These are phyloP conservation scores for Acleris emargana DNA, from an alignment of 2,888 invertebrate genomes.

Conservation along the genomic window DNA sequence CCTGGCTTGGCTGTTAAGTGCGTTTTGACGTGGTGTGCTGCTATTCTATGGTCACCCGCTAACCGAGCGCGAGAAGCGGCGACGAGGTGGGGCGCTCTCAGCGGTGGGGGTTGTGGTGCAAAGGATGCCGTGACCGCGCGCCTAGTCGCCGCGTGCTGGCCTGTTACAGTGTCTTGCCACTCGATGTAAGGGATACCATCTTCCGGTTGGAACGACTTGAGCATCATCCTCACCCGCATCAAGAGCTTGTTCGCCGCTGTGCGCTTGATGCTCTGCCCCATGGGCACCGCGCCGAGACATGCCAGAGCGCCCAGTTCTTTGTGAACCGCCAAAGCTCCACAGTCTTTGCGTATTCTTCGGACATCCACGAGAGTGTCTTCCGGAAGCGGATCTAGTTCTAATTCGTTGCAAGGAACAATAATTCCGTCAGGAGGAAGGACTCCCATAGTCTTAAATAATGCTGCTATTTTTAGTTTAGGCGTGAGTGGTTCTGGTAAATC, in stretches of 20 bases:
- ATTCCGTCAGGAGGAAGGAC: slow-evolving; percentile 52
- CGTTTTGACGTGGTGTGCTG: slow-evolving; percentile 53
- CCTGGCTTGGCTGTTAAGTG: slow-evolving; percentile 51
- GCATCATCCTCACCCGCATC: slow-evolving; percentile 64
- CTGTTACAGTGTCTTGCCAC: slow-evolving; percentile 69
- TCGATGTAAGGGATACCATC: slow-evolving; percentile 57
- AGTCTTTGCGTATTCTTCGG: slow-evolving; percentile 62
- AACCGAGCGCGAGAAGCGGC: slow-evolving; percentile 62
- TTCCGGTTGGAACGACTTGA: slow-evolving; percentile 68
- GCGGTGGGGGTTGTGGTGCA: slow-evolving; percentile 64
- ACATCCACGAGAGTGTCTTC: slow-evolving; percentile 61
- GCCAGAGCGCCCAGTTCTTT: slow-evolving; percentile 66
- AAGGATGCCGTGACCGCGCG: slow-evolving; percentile 74
- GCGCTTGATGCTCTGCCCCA: slow-evolving; percentile 72
- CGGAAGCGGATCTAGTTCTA: slow-evolving; percentile 50
- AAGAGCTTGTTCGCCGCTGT: slow-evolving; percentile 74
- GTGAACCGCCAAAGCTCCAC: slow-evolving; percentile 72
- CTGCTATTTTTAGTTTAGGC: slow-evolving; percentile 56
- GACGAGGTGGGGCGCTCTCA: slow-evolving; percentile 47
- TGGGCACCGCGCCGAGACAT: slow-evolving; percentile 60
- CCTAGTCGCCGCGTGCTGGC: slow-evolving; percentile 69
- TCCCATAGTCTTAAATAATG: slow-evolving; percentile 61
- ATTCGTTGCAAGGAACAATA: slow-evolving; percentile 49
- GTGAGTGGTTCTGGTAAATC: slow-evolving; percentile 64
- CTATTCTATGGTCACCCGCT: slow-evolving; percentile 61